phyloP scores from a whole-genome alignment of 2,113 vertebrate species.

The Pagrus major region DNA sequence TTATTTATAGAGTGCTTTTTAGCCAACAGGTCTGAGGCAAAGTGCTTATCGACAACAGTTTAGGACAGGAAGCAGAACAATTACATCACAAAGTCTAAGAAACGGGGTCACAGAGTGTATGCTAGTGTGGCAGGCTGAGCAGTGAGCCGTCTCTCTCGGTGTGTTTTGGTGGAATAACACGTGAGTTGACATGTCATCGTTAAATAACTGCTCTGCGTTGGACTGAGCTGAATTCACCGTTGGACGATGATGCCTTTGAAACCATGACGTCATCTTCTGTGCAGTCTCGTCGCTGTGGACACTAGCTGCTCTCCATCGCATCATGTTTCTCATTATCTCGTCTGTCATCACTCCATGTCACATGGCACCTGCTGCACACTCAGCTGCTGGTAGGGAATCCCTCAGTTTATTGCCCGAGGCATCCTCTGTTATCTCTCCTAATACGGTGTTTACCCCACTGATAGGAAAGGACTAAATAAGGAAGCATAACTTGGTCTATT shows the following conservation, averaged over 20 bases:
- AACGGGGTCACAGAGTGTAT: constrained; percentile 19
- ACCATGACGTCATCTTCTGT: constrained; percentile 12
- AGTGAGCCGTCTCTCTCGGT: not conserved
- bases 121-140: not conserved
- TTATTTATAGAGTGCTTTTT: constrained; percentile 50
- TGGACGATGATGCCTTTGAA: constrained; percentile 21
- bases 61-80: constrained; percentile 46
- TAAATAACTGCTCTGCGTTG: not conserved
- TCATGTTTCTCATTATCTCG: constrained; percentile 24
- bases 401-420: not conserved
- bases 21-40: constrained; percentile 37
- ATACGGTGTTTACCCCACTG: not conserved
- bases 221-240: constrained; percentile 12
- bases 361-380: constrained; percentile 19
- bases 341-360: constrained; percentile 1
- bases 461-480: not conserved
- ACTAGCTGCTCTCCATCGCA: not conserved
- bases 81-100: constrained; percentile 47
- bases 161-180: not conserved
- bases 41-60: constrained; percentile 47
- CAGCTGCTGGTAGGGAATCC: constrained; percentile 17
- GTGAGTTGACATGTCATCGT: not conserved
- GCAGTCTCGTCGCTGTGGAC: constrained; percentile 10
- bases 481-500: too few relatives aligned
- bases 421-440: constrained; percentile 1